Conservation (phyloP, 1,140 invertebrate species). For the Conus ventricosus region DNA sequence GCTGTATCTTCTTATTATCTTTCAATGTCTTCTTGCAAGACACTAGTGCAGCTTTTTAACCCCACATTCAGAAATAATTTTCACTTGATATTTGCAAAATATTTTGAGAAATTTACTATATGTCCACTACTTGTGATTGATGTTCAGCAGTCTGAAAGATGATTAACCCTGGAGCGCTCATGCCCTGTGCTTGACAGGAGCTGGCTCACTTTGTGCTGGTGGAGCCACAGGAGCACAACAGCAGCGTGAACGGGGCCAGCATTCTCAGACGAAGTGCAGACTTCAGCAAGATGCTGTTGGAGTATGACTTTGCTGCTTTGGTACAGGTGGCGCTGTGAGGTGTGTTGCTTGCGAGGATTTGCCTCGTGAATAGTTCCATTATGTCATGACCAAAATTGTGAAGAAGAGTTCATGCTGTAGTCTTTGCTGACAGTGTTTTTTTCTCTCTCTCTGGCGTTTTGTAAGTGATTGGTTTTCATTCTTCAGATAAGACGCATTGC, state of each 20-base stretch:
- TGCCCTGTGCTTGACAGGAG: neutral
- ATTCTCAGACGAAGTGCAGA: slow-evolving; percentile 54
- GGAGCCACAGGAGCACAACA: slow-evolving; percentile 37
- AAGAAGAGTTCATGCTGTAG: neutral
- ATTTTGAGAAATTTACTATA: too few relatives aligned
- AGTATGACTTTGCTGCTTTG: slow-evolving; percentile 56
- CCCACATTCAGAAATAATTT: too few relatives aligned
- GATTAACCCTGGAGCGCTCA: too few relatives aligned
- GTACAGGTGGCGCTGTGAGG: slow-evolving; percentile 31
- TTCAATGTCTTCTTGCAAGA: too few relatives aligned
- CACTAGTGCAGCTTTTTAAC: too few relatives aligned
- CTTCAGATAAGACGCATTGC: too few relatives aligned
- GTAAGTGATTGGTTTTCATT: too few relatives aligned
- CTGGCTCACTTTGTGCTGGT: slow-evolving; percentile 53
- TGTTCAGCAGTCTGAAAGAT: too few relatives aligned
- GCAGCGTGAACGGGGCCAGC: slow-evolving; percentile 35
- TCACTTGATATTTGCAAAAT: too few relatives aligned
- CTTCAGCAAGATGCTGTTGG: slow-evolving; percentile 56
- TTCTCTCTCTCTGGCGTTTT: neutral
- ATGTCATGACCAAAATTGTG: neutral
- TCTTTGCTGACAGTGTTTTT: neutral
- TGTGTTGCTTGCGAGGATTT: neutral
- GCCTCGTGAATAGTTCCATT: neutral
- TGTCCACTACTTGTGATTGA: too few relatives aligned
- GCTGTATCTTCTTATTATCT: too few relatives aligned